Evolutionary conservation across 2,113 vertebrate genomes (phyloP).

Genomic region (Lampris megalopsis): DNA sequence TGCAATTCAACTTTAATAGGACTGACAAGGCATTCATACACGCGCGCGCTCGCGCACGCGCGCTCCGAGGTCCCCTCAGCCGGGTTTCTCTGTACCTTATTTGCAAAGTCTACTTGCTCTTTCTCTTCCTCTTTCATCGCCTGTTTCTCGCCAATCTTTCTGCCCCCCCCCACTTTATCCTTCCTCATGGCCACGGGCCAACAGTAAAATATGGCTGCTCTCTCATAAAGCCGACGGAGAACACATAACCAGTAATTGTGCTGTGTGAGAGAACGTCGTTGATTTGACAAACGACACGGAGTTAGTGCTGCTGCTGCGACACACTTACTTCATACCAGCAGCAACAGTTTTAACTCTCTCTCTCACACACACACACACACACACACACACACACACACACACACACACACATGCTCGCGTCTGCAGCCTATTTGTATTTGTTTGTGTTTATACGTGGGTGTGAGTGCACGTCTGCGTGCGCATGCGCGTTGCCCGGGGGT

Average conservation of each 20-base stretch:
- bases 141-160: slow-evolving; percentile 45
- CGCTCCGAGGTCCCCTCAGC: neutral
- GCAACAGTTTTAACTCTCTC: slow-evolving; percentile 9
- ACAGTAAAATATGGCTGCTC: slow-evolving; percentile 41
- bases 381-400: too few relatives aligned
- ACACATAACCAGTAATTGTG: slow-evolving; percentile 64
- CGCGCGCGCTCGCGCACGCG: slow-evolving; percentile 31
- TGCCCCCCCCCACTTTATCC: slow-evolving; percentile 20
- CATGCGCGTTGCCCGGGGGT: slow-evolving; percentile 57
- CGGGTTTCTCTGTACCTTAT: slow-evolving; percentile 55
- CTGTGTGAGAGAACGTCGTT: slow-evolving; percentile 52
- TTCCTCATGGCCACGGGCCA: slow-evolving; percentile 37
- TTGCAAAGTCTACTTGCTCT: slow-evolving; percentile 59
- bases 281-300: slow-evolving; percentile 62
- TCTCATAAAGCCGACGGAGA: slow-evolving; percentile 64
- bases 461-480: slow-evolving; percentile 28
- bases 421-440: slow-evolving; percentile 21
- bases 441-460: slow-evolving; percentile 11
- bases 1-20: slow-evolving; percentile 78
- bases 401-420: too few relatives aligned
- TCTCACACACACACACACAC: too few relatives aligned
- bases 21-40: slow-evolving; percentile 51
- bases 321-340: slow-evolving; percentile 42
- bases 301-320: slow-evolving; percentile 41
- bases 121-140: slow-evolving; percentile 61